Base-by-base conservation (phyloP, 2,888 invertebrate genomes). In the Folsomia manolachei region DNA sequence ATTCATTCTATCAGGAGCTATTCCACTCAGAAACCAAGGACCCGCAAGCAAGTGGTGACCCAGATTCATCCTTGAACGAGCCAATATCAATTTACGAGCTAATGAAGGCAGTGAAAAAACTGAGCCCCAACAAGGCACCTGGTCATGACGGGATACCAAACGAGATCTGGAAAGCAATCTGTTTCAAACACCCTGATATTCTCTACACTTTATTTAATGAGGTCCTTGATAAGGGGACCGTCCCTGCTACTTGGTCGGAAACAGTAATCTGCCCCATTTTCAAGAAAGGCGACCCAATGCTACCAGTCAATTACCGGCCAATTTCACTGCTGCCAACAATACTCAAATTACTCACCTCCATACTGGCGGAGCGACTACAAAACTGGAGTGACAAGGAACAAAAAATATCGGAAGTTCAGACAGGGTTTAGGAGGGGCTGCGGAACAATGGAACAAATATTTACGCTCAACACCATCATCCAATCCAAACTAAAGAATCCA, bases 361-460 rank as follows among this genome's bases (percentile, higher is more conserved):
- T 81, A 1, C n/a, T 79, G 23, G 21, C 66, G 1, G 51, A 69
- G n/a, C 24, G 81, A 39, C 63, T 80, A 1, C 56, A 56, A 7
- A n/a, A 52, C 2, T 81, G 79, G 80, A 27, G 71, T 51, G 76
- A 80, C 39, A 18, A 24, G 0, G 63, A 78, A 1, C 56, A 76
- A 1, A 78, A 79, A 2, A 60, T 81, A 2, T 78, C 78, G 0
- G 80, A 81, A 64, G 69, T 71, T n/a, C 81, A 81, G 72, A 71
- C 76, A 0, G 81, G 80, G 1, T 82, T 81, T 51, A 66, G 79
- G 64, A 63, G n/a, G 14, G 56, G 70, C 24, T 56, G 76, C 51
- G 71, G 76, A 1, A 79, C 77, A 11, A 68, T 75, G 11, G 80
- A 81, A 60, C 79, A 80, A 52, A 73, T 81, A 2, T 81, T 81